Percentiles rank a stretch among this genome's conserved stretches.
Evolutionary conservation across 2,888 invertebrate species (phyloP).

Genomic region (Parnassius orleans): DNA sequence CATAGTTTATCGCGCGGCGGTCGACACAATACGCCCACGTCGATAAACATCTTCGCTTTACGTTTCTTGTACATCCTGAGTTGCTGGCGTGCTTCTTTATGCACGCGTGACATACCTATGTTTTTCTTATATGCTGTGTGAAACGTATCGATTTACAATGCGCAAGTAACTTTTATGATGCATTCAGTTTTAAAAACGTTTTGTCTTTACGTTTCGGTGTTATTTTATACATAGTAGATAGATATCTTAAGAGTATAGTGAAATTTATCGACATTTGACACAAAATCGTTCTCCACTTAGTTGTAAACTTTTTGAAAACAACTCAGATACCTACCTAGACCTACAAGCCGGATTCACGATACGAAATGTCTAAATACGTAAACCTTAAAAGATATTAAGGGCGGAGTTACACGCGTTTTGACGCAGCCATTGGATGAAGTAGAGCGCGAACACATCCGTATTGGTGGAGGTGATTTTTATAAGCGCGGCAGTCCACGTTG

Average conservation of each 20-base stretch:
- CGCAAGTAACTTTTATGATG: slow-evolving; percentile 13
- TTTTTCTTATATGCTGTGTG: slow-evolving; percentile 13
- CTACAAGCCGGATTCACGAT: too few species aligned
- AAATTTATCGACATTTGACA: too few species aligned
- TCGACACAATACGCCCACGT: slow-evolving; percentile 46
- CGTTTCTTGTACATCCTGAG: slow-evolving; percentile 42
- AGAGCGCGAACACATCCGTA: slow-evolving; percentile 43
- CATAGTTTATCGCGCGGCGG: slow-evolving; percentile 63
- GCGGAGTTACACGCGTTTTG: slow-evolving; percentile 76
- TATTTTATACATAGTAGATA: too few species aligned
- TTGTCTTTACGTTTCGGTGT: not conserved
- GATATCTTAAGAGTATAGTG: too few species aligned
- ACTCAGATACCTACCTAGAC: too few species aligned
- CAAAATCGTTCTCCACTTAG: too few species aligned
- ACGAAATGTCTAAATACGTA: too few species aligned
- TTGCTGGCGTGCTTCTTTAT: slow-evolving; percentile 37
- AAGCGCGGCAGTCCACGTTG: slow-evolving; percentile 79
- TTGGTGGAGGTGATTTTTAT: slow-evolving; percentile 78
- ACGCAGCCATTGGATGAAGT: slow-evolving; percentile 50
- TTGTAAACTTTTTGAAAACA: too few species aligned
- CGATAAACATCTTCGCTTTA: slow-evolving; percentile 39
- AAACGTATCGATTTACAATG: slow-evolving; percentile 25
- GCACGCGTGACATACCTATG: slow-evolving; percentile 22
- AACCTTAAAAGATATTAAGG: slow-evolving; percentile 60
- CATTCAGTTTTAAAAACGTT: not conserved